phyloP scores from a whole-genome alignment of 2,797 vertebrate genomes.

The Pyrocephalus nanus region DNA sequence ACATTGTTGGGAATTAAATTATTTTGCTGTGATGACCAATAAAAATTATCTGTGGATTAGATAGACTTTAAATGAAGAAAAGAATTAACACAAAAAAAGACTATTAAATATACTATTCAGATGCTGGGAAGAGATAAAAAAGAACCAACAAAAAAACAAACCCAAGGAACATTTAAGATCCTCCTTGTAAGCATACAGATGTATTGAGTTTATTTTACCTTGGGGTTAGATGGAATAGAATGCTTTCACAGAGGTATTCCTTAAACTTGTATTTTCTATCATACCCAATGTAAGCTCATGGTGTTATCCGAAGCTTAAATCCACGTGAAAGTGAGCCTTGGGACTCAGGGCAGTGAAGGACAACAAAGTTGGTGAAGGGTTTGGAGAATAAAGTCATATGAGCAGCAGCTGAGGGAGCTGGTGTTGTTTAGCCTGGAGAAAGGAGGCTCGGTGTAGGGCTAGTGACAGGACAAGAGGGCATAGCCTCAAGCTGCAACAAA shows the following conservation, averaged over 20 bases:
- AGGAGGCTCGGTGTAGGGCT: not conserved
- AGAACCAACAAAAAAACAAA: not conserved
- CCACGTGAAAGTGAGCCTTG: not conserved
- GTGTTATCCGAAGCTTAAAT: not conserved
- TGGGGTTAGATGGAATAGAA: not conserved
- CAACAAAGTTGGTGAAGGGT: rapidly evolving
- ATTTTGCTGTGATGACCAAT: not conserved
- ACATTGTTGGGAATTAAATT: conserved; percentile 58
- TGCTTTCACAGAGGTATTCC: not conserved
- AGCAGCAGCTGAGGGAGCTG: not conserved
- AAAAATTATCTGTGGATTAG: conserved; percentile 43
- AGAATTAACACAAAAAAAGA: not conserved
- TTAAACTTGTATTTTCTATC: not conserved
- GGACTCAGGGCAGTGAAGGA: not conserved
- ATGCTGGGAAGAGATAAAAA: not conserved
- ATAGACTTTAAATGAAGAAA: not conserved
- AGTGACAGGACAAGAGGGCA: not conserved
- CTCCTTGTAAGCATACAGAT: not conserved
- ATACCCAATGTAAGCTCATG: not conserved
- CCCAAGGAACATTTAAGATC: not conserved
- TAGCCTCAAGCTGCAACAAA: not conserved
- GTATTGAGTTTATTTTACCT: not conserved
- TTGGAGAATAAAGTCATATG: not conserved
- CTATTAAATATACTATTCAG: not conserved
- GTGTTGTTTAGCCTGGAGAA: not conserved